A percentile compares a stretch with the other conserved stretches of the same genome.
Evolutionary conservation across 2,797 vertebrate species (phyloP).

Genomic region (Channa striata): DNA sequence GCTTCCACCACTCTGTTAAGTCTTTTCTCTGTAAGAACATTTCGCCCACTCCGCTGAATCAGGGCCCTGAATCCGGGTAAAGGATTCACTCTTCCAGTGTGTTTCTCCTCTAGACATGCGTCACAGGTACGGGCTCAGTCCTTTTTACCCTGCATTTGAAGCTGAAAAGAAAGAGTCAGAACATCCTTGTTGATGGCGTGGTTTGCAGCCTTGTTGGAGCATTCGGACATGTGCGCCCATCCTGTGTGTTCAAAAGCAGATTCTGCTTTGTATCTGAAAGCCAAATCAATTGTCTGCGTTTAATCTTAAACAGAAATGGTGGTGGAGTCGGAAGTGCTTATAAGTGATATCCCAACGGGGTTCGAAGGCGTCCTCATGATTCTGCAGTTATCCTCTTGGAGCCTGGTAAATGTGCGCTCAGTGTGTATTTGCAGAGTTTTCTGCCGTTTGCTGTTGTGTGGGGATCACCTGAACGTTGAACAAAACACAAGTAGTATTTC

Average conservation of each 20-base stretch:
- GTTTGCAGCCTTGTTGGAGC: neutral
- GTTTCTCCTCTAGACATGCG: neutral
- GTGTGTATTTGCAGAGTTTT: too few relatives aligned
- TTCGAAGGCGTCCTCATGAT: neutral
- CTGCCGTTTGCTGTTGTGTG: too few relatives aligned
- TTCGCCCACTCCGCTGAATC: neutral
- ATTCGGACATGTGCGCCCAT: conserved; percentile 14
- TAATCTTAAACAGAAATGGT: neutral
- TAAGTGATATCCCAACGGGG: neutral
- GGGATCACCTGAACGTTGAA: too few relatives aligned
- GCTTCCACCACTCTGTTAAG: neutral
- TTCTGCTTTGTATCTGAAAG: neutral
- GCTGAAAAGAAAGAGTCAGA: neutral
- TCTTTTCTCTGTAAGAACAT: neutral
- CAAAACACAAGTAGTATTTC: too few relatives aligned
- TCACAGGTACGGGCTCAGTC: too few relatives aligned
- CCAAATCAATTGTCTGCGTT: conserved; percentile 2
- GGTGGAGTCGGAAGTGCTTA: neutral
- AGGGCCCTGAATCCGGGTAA: neutral
- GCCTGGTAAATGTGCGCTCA: too few relatives aligned
- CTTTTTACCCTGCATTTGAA: neutral
- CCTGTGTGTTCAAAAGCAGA: conserved; percentile 13
- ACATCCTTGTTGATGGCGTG: neutral
- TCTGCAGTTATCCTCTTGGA: too few relatives aligned
- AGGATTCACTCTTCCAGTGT: neutral